Percentiles rank a stretch among this genome's conserved stretches.
Evolutionary conservation across 2,888 invertebrate genomes (phyloP).

Genomic region (Erynnis tages): DNA sequence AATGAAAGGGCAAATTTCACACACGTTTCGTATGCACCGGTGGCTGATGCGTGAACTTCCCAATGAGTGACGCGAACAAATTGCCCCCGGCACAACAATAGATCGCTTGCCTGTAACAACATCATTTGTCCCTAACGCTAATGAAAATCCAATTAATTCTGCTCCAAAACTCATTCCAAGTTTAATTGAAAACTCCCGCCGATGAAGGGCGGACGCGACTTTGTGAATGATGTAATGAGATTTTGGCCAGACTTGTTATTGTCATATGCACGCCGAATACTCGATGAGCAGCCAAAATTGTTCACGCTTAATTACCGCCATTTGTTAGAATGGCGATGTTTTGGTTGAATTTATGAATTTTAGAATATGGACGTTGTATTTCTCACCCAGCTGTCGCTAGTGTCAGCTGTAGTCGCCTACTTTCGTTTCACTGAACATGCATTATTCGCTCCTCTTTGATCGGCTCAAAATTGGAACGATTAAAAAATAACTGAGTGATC

Average conservation of each 20-base stretch:
- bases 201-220: conserved; percentile 58
- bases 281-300: conserved; percentile 60
- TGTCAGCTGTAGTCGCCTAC: conserved; percentile 34
- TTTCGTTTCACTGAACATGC: conserved; percentile 52
- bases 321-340: conserved; percentile 45
- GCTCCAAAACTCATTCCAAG: conserved; percentile 78
- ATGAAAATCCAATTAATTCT: conserved; percentile 80
- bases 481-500: conserved; percentile 63
- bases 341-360: conserved; percentile 30
- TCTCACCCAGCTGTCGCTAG: conserved; percentile 25
- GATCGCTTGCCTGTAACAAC: conserved; percentile 72
- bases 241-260: conserved; percentile 70
- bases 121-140: conserved; percentile 77
- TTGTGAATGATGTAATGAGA: conserved; percentile 75
- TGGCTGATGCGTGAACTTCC: conserved; percentile 53
- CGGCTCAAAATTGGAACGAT: conserved; percentile 63
- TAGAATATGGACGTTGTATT: conserved; percentile 42
- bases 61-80: conserved; percentile 72
- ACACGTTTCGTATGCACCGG: conserved; percentile 21
- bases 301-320: conserved; percentile 62
- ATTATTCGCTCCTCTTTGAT: conserved; percentile 56
- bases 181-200: conserved; percentile 78
- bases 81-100: conserved; percentile 64
- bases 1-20: too few species aligned
- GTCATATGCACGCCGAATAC: conserved; percentile 73